Evolutionary conservation across 2,888 invertebrate genomes (phyloP).

Genomic region (Trilocha varians): DNA sequence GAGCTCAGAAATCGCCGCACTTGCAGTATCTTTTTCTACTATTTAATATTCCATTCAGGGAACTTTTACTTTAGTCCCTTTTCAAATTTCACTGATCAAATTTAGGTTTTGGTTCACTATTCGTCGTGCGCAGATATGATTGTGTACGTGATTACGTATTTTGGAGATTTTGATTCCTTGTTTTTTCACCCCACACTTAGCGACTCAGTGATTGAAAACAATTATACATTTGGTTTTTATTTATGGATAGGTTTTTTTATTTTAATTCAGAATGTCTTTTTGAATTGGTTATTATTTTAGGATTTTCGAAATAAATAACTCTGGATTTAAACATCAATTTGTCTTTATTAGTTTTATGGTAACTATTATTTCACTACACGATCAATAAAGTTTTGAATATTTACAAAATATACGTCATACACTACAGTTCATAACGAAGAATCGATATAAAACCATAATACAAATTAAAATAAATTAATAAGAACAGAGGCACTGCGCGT

Average conservation of each 20-base stretch:
- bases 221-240: no score
- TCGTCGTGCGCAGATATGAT: neutral
- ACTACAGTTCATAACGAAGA: constrained; percentile 34
- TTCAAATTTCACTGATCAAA: constrained; percentile 4
- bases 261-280: no score
- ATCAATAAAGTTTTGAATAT: constrained; percentile 60
- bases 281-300: no score
- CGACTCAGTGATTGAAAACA: no score
- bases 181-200: no score
- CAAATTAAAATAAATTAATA: constrained; percentile 45
- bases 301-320: constrained; percentile 15
- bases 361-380: constrained; percentile 67
- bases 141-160: no score
- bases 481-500: constrained; percentile 70
- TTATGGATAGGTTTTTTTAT: neutral
- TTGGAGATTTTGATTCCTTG: no score
- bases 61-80: neutral
- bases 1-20: neutral
- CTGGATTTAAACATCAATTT: constrained; percentile 53
- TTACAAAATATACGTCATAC: constrained; percentile 48
- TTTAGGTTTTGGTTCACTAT: constrained; percentile 4
- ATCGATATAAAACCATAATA: constrained; percentile 27
- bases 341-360: constrained; percentile 66
- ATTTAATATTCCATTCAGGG: neutral
- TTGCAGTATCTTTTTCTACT: neutral